Percentiles rank a stretch among this genome's conserved stretches.
These are phyloP conservation scores for Aphaenogaster ashmeadi DNA, from an alignment of 1,140 invertebrate genomes.

Conservation along the genomic window DNA sequence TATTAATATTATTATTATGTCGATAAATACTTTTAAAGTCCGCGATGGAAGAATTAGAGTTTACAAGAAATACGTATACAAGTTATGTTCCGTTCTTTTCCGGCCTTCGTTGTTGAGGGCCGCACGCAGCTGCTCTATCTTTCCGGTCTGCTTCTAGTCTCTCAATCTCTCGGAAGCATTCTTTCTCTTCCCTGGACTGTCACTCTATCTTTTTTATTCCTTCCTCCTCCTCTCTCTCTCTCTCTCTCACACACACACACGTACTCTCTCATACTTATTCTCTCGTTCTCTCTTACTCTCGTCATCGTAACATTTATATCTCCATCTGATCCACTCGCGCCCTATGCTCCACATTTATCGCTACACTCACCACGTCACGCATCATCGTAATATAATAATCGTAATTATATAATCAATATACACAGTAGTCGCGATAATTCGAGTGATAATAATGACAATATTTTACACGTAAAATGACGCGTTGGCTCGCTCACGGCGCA, in stretches of 20 bases:
- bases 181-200: constrained; percentile 44
- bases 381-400: constrained; percentile 75
- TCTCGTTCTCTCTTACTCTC: constrained; percentile 40
- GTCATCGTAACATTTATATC: constrained; percentile 56
- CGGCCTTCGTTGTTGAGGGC: constrained; percentile 71
- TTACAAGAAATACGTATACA: constrained; percentile 88
- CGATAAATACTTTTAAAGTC: constrained; percentile 88
- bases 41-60: constrained; percentile 88
- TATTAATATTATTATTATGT: constrained; percentile 87
- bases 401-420: constrained; percentile 86
- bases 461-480: constrained; percentile 86
- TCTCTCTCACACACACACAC: neutral
- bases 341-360: constrained; percentile 49
- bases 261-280: neutral
- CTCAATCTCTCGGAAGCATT: constrained; percentile 49
- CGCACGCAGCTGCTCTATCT: constrained; percentile 72
- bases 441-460: constrained; percentile 86
- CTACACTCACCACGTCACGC: constrained; percentile 30
- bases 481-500: constrained; percentile 80
- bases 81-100: constrained; percentile 82
- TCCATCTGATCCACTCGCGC: constrained; percentile 44
- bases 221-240: constrained; percentile 59
- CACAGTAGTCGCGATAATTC: constrained; percentile 85
- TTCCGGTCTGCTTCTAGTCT: constrained; percentile 62
- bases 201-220: constrained; percentile 69